Conservation (phyloP, 2,113 vertebrate genomes). For the Okapia johnstoni region DNA sequence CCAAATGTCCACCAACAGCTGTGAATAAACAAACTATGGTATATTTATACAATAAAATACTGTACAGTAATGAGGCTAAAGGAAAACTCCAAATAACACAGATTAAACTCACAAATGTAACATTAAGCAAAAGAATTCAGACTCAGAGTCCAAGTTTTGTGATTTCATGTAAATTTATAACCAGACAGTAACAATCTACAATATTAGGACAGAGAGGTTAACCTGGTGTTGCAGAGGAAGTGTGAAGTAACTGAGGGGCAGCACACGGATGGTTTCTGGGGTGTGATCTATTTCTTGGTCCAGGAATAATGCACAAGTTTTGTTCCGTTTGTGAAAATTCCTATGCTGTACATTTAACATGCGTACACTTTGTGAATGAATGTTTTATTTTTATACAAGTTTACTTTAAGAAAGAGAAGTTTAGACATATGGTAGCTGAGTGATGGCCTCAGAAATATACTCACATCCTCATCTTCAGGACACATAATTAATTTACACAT, state of each 20-base stretch:
- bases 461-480: background rate
- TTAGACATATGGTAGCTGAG: background rate
- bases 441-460: background rate
- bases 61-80: background rate
- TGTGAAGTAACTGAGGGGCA: accelerated
- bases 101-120: background rate
- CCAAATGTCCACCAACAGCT: background rate
- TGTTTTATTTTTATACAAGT: background rate
- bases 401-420: background rate
- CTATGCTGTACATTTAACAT: background rate
- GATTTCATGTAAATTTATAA: background rate
- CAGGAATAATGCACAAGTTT: background rate
- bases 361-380: background rate
- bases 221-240: background rate
- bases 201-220: background rate
- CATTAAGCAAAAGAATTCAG: background rate
- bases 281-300: background rate
- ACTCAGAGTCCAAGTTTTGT: background rate
- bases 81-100: background rate
- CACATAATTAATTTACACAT: background rate
- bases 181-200: background rate
- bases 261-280: background rate
- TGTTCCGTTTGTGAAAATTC: background rate
- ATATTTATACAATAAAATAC: background rate
- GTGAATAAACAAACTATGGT: background rate